A percentile compares a stretch with the other conserved stretches of the same genome.
These are phyloP conservation scores for Cantharis rufa DNA, from an alignment of 2,888 invertebrate genomes.

Conservation along the genomic window DNA sequence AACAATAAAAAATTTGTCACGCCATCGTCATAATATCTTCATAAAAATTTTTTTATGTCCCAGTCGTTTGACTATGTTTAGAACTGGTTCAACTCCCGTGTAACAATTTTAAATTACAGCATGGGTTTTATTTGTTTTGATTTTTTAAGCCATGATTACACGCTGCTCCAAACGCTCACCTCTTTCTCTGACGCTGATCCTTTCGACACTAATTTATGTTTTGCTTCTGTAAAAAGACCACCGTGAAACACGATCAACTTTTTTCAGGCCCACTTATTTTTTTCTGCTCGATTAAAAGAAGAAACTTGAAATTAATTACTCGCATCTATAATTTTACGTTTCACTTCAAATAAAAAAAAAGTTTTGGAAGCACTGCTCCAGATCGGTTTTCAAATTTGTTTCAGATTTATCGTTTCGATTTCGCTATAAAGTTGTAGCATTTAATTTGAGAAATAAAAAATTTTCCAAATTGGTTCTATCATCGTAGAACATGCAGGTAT, in stretches of 20 bases:
- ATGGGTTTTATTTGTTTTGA: constrained; percentile 33
- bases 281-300: not conserved
- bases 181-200: constrained; percentile 14
- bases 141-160: constrained; percentile 33
- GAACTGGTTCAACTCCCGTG: constrained; percentile 25
- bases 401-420: not conserved
- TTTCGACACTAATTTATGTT: constrained; percentile 28
- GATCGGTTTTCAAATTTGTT: not conserved
- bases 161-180: constrained; percentile 16
- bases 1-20: constrained; percentile 7
- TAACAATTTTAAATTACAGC: constrained; percentile 34
- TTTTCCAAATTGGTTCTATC: not conserved
- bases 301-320: not conserved
- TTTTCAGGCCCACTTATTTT: constrained; percentile 5
- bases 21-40: not conserved
- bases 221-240: constrained; percentile 26
- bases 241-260: constrained; percentile 11
- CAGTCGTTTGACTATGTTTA: not conserved
- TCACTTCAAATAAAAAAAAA: not conserved
- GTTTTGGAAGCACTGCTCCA: not conserved
- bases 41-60: constrained; percentile 11
- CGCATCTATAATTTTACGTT: not conserved
- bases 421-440: not conserved
- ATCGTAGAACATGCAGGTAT: not conserved
- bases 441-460: not conserved